Conservation (phyloP, 2,888 invertebrate species). For the Lapara coniferarum region DNA sequence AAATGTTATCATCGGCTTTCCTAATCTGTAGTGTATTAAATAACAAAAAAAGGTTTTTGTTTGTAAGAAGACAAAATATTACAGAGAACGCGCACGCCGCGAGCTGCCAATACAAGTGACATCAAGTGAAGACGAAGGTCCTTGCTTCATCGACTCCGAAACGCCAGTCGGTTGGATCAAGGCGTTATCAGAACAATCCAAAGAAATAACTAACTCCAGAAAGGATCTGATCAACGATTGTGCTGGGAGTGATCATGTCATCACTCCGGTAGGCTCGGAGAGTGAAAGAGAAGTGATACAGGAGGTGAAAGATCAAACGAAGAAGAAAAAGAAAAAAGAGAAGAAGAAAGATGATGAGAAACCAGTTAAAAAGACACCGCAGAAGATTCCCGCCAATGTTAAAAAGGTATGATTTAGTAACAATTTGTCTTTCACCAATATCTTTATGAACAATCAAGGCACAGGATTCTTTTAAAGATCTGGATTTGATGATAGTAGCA, state of each 20-base stretch:
- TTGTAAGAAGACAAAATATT: conserved; percentile 34
- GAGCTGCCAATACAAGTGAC: conserved; percentile 78
- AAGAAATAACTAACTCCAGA: conserved; percentile 71
- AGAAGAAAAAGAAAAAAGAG: conserved; percentile 55
- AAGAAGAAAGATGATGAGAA: conserved; percentile 58
- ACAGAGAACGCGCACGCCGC: conserved; percentile 81
- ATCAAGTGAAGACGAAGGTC: conserved; percentile 79
- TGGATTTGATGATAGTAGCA: too few relatives aligned
- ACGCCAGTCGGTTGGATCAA: conserved; percentile 77
- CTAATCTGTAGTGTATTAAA: too few relatives aligned
- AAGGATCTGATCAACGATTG: conserved; percentile 78
- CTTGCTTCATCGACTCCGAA: conserved; percentile 75
- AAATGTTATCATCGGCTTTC: too few relatives aligned
- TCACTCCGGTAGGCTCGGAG: conserved; percentile 67
- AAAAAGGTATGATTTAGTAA: conserved; percentile 58
- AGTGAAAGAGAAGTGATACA: conserved; percentile 48
- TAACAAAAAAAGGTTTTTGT: too few relatives aligned
- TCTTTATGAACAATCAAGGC: too few relatives aligned
- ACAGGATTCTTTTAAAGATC: too few relatives aligned
- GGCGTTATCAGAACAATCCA: conserved; percentile 69
- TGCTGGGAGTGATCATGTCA: conserved; percentile 42
- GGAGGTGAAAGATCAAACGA: conserved; percentile 44
- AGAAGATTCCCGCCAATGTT: conserved; percentile 61
- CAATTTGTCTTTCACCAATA: too few relatives aligned
- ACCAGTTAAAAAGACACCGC: conserved; percentile 42